Conservation (phyloP, 2,113 vertebrate genomes). For the Tringa solitaria region DNA sequence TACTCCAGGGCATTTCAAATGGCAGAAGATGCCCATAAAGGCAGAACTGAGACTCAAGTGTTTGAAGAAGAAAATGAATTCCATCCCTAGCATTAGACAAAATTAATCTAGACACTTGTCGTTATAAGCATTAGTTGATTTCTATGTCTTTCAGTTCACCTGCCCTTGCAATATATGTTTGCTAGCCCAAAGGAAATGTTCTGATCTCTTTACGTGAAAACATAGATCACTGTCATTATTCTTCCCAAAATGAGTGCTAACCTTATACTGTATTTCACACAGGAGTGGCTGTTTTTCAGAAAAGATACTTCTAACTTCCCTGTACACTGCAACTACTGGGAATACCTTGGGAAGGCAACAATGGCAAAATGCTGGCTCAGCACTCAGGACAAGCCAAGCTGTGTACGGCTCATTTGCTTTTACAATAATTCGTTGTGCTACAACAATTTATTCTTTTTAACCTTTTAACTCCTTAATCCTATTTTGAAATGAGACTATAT, state of each 20-base stretch:
- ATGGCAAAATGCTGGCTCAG: not conserved
- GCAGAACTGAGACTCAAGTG: not conserved
- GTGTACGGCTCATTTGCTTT: not conserved
- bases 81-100: not conserved
- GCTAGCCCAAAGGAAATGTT: not conserved
- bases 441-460: conserved; percentile 2
- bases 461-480: not conserved
- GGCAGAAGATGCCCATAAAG: not conserved
- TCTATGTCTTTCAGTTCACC: not conserved
- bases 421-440: not conserved
- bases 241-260: not conserved
- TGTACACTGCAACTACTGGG: not conserved
- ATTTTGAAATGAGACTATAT: not conserved
- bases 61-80: not conserved
- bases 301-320: not conserved
- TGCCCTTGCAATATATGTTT: not conserved
- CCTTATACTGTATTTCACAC: not conserved
- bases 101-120: not conserved
- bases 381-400: not conserved
- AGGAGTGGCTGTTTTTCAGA: not conserved
- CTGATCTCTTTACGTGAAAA: not conserved
- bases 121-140: not conserved
- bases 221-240: not conserved
- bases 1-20: not conserved
- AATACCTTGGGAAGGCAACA: not conserved